Evolutionary conservation across 2,113 vertebrate species (phyloP), one percentile per base, ranked within the genome.

Genomic region (Phalacrocorax pelagicus): DNA sequence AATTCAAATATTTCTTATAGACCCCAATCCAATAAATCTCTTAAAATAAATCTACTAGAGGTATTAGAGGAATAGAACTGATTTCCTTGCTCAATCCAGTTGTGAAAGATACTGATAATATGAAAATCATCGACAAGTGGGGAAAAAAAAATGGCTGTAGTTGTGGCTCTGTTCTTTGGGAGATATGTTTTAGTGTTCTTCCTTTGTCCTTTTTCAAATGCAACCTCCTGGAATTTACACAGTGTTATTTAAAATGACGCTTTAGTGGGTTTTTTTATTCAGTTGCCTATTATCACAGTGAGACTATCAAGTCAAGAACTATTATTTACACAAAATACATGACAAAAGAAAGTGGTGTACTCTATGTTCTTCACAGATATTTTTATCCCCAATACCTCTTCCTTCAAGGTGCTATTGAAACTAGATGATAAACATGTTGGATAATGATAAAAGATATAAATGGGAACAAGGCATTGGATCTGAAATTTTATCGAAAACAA

Each of bases 291-390:
- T 80, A 85, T 54, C 42, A 85, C 80, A 73, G 44, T 46, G 42
- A 87, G 52, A 70, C 29, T 82, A 66, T 73, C 23, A 85, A 96
- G 66, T 38, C 65, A 96, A 89, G 40, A 58, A 49, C 71, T 85
- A 61, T 73, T 91, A 93, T 94, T 96, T 97, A 94, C 58, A 91
- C 46, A 85, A 94, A 95, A 95, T 32, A 62, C 13, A 24, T 44
- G 46, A 77, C 83, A 88, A 84, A 46, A 89, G 32, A 65, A 90
- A 78, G 29, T 65, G n/a, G 32, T 47, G 12, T 80, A 70, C 62
- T 58, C 36, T 62, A 0, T 82, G 73, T 70, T 94, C 55, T 58
- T 90, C 32, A 42, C 49, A 49, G 62, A 3, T 94, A 85, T 92
- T 92, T 95, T 97, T 91, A 95, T 87, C 24, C 24, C 32, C 2